A percentile compares a stretch with the other conserved stretches of the same genome.
phyloP scores from a whole-genome alignment of 2,888 invertebrate genomes.

The Bellardia bayeri region DNA sequence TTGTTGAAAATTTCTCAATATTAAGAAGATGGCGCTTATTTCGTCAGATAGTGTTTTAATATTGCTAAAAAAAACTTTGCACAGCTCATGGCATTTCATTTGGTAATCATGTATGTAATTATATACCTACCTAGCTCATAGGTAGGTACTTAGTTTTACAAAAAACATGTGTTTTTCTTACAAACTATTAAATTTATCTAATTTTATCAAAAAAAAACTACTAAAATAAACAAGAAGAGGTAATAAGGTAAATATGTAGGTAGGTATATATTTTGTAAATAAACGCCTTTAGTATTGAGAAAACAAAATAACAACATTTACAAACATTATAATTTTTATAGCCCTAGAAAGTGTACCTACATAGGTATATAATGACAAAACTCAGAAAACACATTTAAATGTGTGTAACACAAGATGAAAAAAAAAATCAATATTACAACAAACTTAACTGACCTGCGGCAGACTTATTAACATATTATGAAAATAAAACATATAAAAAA shows the following conservation, averaged over 20 bases:
- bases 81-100: too few species aligned
- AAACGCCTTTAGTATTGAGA: conserved; percentile 1
- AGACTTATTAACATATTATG: conserved; percentile 71
- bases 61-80: too few species aligned
- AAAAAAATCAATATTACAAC: conserved; percentile 68
- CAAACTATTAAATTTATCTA: neutral
- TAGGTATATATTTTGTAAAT: conserved; percentile 17
- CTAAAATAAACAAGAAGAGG: conserved; percentile 3
- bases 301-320: neutral
- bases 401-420: neutral
- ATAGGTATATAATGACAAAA: neutral
- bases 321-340: neutral
- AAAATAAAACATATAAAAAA: neutral
- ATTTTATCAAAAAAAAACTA: neutral
- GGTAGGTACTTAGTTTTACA: neutral
- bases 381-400: conserved; percentile 24
- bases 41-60: too few species aligned
- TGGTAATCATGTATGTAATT: too few species aligned
- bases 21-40: too few species aligned
- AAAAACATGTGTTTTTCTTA: neutral
- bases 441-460: conserved; percentile 69
- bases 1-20: too few species aligned
- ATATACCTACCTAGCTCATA: too few species aligned
- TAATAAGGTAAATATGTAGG: conserved; percentile 1
- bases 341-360: neutral